A percentile compares a stretch with the other conserved stretches of the same genome.
Evolutionary conservation across 1,140 invertebrate species (phyloP).

Genomic region (Eriosoma lanigerum): DNA sequence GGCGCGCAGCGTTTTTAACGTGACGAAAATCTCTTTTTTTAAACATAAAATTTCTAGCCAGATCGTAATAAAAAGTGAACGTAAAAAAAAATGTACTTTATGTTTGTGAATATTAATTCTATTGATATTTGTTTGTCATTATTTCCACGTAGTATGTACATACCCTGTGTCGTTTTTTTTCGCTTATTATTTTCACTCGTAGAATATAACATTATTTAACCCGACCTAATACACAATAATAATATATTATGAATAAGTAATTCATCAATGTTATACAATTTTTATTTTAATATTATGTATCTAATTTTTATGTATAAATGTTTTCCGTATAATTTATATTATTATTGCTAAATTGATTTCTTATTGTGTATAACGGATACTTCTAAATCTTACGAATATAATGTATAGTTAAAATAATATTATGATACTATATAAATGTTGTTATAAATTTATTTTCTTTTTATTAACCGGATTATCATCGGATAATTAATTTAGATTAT

Average conservation of each 20-base stretch:
- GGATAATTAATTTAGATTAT: too few species aligned
- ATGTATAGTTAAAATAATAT: too few species aligned
- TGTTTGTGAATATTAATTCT: conserved; percentile 24
- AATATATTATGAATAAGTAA: neutral
- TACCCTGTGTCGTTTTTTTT: neutral
- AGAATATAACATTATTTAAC: too few species aligned
- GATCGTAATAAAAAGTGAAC: neutral
- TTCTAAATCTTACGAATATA: too few species aligned
- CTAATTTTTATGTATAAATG: neutral
- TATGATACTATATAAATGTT: too few species aligned
- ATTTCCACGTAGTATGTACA: too few species aligned
- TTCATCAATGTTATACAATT: neutral
- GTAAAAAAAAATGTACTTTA: neutral
- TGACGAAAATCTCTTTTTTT: neutral
- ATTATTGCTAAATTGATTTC: neutral
- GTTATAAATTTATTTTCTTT: too few species aligned
- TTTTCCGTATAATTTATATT: conserved; percentile 18
- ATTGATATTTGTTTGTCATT: conserved; percentile 16
- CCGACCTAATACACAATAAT: neutral
- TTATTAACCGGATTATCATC: too few species aligned
- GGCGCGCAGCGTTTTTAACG: neutral
- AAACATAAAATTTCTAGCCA: neutral
- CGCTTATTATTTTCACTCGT: conserved; percentile 12
- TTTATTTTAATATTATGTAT: neutral
- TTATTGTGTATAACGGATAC: neutral